Base-by-base conservation (phyloP, 2,113 vertebrate genomes). In the Balaeniceps rex region DNA sequence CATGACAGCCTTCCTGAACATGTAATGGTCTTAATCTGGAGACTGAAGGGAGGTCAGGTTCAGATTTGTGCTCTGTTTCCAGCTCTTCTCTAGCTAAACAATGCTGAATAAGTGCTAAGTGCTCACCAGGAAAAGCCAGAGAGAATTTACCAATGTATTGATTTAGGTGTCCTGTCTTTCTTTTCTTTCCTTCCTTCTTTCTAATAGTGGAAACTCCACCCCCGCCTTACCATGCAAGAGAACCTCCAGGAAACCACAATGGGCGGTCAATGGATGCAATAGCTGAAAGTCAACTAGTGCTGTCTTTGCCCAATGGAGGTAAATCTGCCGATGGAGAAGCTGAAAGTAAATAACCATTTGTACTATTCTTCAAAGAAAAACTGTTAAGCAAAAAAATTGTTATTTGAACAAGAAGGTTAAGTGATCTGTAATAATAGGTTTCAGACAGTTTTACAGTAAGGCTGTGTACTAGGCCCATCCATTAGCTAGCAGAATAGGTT, bases 281-380 rank as follows among this genome's bases (percentile, higher is more conserved):
- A 87, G 97, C 97, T 94, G 96, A 98, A 65, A 96, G 97, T 74
- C 99, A 98, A 40, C 98, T 99, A 70, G 98, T 98, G 24, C 96
- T 99, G 36, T 99, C 99, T 14, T 94, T 99, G 71, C 98, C 98
- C 26, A 98, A 98, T 86, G 98, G 98, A 99, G 99, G 99, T 99
- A 98, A 97, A 97, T 93, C 93, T 93, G 93, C 90, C 52, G 96
- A 96, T 81, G 93, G 90, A 97, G 85, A 93, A 89, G 76, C 94
- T 82, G 95, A 97, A 97, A 96, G 96, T 98, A 97, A 97, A 92
- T 97, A 97, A 94, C 70, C 88, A 40, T 94, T 96, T 97, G 65
- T 96, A 87, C 33, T 96, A 78, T 78, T 97, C 65, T 93, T 68
- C 26, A 75, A 84, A 92, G 47, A 89, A 85, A 76, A 96, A 46